phyloP scores from a whole-genome alignment of 2,113 vertebrate species.

The Macheiramphus alcinus region DNA sequence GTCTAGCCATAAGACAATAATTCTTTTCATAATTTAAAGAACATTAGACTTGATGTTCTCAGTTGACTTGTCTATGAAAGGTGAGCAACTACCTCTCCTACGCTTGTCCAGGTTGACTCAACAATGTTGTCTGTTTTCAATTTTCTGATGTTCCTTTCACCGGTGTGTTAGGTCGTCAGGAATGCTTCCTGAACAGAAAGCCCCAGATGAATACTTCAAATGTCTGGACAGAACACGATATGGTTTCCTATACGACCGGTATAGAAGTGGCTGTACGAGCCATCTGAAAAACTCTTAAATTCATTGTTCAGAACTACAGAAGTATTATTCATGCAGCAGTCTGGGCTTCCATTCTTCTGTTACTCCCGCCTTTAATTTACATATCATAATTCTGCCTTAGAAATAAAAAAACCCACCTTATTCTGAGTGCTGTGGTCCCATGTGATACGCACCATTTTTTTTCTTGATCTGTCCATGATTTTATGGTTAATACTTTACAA shows the following conservation, averaged over 20 bases:
- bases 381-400: constrained; percentile 21
- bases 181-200: neutral
- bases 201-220: neutral
- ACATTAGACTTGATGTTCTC: neutral
- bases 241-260: fast-evolving
- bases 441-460: neutral
- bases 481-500: neutral
- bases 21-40: neutral
- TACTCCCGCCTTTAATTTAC: constrained; percentile 48
- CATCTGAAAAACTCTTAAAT: neutral
- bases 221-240: neutral
- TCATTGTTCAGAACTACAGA: constrained; percentile 28
- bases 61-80: neutral
- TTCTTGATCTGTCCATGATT: constrained; percentile 1
- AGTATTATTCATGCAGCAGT: constrained; percentile 23
- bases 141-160: neutral
- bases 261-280: neutral
- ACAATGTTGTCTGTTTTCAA: neutral
- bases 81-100: neutral
- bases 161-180: neutral
- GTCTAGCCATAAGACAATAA: neutral
- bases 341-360: neutral
- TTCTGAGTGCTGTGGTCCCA: neutral
- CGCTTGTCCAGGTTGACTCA: neutral
- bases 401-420: neutral